Base-by-base conservation (phyloP, 2,797 vertebrate genomes). In the Carcharodon carcharias region DNA sequence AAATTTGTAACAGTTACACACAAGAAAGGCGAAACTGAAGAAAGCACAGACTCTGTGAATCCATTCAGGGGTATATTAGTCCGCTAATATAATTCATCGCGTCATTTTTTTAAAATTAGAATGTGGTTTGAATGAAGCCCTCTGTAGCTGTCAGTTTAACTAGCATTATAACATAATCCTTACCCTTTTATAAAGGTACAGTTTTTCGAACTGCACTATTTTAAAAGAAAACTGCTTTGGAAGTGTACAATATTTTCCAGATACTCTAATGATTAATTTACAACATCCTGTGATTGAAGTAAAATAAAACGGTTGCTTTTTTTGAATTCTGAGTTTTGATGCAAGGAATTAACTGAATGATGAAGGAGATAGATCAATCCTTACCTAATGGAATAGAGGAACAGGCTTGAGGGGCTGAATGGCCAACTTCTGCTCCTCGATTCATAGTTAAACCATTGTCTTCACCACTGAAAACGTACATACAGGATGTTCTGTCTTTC, bases 401-500 rank as follows among this genome's bases (percentile, higher is more conserved):
- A 54, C 56, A 23, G 58, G 31, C 35, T 92, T 4, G 0, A 63
- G 88, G 88, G 0, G 4, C 6, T n/a, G 56, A 63, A 63, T 91
- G 31, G 28, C 28, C 35, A 18, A 2, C 18, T 61, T 35, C 58
- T n/a, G 58, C 58, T n/a, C 14, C 58, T 85, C 5, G 14, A 35
- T 67, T 91, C 31, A 28, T 26, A 28, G 63, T 3, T 45, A 40
- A 93, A 65, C 67, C n/a, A 6, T 12, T 67, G 61, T 67, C n/a
- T 28, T 93, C n/a, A 67, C n/a, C 21, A 11, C n/a, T 5, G 40
- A 8, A 93, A 93, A 93, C 7, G 4, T 45, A 26, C 61, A 93
- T 45, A 63, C 1, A 18, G 7, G 89, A 92, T 97, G 96, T 97
- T 92, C 93, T 96, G 96, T 97, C 97, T 96, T 65, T 96, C 97